Evolutionary conservation across 2,113 vertebrate genomes (phyloP), one percentile per base, ranked within the genome.

Genomic region (Oophaga pumilio): DNA sequence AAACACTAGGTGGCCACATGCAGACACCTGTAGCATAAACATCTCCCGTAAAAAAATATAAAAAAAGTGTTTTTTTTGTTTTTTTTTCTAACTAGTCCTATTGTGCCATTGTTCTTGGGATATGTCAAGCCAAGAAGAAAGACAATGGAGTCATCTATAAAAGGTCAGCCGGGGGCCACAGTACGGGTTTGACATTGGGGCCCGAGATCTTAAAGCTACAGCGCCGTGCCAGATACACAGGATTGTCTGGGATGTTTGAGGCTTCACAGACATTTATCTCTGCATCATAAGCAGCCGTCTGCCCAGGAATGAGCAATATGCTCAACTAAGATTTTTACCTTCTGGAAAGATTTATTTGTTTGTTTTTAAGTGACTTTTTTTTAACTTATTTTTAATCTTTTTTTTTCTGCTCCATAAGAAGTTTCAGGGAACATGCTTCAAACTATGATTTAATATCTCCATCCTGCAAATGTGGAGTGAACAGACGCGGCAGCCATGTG

Each of bases 401-500:
- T 14, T 71, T 74, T 22, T 10, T 74, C 4, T 50, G 7, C 22
- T 74, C 1, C 50, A 1, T 20, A 15, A 59, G 6, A 57, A 8
- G n/a, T 52, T 64, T 12, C 15, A 49, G 33, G 0, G 53, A 80
- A 20, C n/a, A 15, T 64, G 59, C 60, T 64, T 66, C 14, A 69
- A 64, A 62, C 14, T 14, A 14, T 64, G 79, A 82, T 64, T 82
- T 82, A 62, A 59, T 64, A 49, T 64, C 33, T 82, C 28, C 28
- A 22, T 49, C 24, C 80, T 68, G 80, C 80, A 66, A 50, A 68
- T 64, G 62, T 52, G 43, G 80, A 66, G 80, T 0, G 62, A 82
- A 82, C 60, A 82, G 80, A 68, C 80, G 80, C 33, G 14, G 80
- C 33, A 24, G 60, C 60, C 24, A 68, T 82, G 80, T 82, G 80